Percentiles rank a stretch among this genome's conserved stretches.
Conservation (phyloP, 1,140 invertebrate species). For the Oreohelix idahoensis region DNA sequence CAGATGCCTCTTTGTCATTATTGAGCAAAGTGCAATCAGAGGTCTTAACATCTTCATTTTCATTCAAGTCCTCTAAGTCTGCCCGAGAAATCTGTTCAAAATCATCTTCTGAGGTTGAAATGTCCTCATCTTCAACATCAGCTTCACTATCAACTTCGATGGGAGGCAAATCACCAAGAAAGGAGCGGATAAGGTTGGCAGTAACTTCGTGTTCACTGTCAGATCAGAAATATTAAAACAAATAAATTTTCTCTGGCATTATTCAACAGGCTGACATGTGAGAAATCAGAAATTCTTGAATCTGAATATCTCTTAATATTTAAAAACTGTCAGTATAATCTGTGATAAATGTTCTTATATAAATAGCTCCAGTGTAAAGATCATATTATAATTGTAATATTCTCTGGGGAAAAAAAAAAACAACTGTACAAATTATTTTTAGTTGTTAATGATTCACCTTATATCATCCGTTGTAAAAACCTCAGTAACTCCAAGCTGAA, state of each 20-base stretch:
- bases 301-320: too few species aligned
- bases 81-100: slow-evolving; percentile 18
- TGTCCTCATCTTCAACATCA: slow-evolving; percentile 22
- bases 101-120: slow-evolving; percentile 14
- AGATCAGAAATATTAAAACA: not conserved
- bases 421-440: not conserved
- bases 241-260: too few species aligned
- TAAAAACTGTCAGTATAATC: too few species aligned
- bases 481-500: slow-evolving; percentile 22
- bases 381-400: too few species aligned
- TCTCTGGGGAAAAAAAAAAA: not conserved
- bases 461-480: slow-evolving; percentile 21
- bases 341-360: too few species aligned
- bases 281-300: too few species aligned
- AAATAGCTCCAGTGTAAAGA: too few species aligned
- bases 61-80: not conserved
- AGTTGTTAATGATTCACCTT: slow-evolving; percentile 8
- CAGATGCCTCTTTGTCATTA: not conserved
- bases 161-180: slow-evolving; percentile 11
- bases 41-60: not conserved
- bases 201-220: slow-evolving; percentile 5
- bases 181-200: slow-evolving; percentile 5
- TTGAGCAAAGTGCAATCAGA: not conserved
- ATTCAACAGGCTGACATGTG: too few species aligned
- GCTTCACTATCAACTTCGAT: not conserved